A percentile compares a stretch with the other conserved stretches of the same genome.
These are phyloP conservation scores for Syngnathus rostellatus DNA, from an alignment of 2,797 vertebrate genomes.

Conservation along the genomic window DNA sequence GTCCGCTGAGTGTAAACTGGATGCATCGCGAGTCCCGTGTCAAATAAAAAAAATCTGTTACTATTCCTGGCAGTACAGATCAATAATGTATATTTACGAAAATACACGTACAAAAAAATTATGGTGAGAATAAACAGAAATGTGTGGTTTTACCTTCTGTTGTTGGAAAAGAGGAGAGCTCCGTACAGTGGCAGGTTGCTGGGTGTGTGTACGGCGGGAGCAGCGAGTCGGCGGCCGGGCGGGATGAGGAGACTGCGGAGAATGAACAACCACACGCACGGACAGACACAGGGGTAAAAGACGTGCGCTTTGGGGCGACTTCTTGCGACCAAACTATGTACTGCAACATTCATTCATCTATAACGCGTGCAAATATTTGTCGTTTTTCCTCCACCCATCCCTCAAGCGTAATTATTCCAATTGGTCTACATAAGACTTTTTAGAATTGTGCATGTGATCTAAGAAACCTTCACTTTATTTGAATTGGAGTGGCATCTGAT, in stretches of 20 bases:
- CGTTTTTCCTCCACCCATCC: no score
- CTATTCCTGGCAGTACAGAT: constrained; percentile 14
- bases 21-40: background rate
- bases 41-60: background rate
- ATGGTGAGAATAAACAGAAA: background rate
- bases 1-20: background rate
- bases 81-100: constrained; percentile 7
- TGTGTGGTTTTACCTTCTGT: constrained; percentile 45
- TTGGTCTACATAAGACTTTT: no score
- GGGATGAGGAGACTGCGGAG: constrained; percentile 61
- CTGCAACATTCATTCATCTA: background rate
- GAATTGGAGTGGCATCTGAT: background rate
- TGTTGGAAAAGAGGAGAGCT: constrained; percentile 8
- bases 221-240: constrained; percentile 3
- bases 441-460: background rate
- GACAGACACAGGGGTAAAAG: background rate
- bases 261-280: background rate
- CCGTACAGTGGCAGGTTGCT: background rate
- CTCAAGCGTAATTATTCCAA: background rate
- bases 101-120: constrained; percentile 4
- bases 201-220: background rate
- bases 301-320: background rate
- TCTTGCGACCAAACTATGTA: background rate
- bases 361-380: background rate
- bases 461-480: background rate